Base-by-base conservation (phyloP, 2,888 invertebrate genomes). In the Eupithecia centaureata region DNA sequence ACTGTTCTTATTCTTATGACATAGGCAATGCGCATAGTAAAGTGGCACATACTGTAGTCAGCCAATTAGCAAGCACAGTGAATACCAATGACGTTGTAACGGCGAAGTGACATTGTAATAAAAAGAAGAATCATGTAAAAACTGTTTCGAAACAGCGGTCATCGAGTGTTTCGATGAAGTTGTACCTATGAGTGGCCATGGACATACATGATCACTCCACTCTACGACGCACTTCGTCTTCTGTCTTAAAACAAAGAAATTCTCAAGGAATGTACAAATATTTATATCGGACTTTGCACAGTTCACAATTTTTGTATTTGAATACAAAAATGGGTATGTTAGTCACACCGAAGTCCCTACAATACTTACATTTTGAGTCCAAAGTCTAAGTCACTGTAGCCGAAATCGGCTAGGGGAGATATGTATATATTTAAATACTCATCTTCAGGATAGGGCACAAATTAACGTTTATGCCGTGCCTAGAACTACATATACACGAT, bases 21-120 rank as follows among this genome's bases (percentile, higher is more conserved):
- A 47, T 32, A 35, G 35, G 27, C 38, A 72, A 30, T 32, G 33
- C 12, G 63, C 69, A 61, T 63, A 30, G 25, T n/a, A n/a, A 57
- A 32, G 25, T 38, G 60, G 2, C 42, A 61, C 27, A 32, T 22
- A 66, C 70, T 70, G 84, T 80, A 81, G 79, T 85, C 81, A 78
- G 83, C 86, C 85, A 91, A 91, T 91, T 91, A 91, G 90, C 79
- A 82, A 81, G 82, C 77, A 79, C 76, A 81, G 63, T 70, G 70
- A 69, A 83, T 81, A 77, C 79, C 79, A 82, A 83, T 82, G 82
- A 83, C 80, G 82, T 82, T 75, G 80, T 79, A 81, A 79, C 73
- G 72, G 71, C 75, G 69, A 64, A 67, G 61, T 64, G 73, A 79
- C 78, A 69, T 77, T 77, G 74, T 77, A 76, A 67, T 66, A 70